These are phyloP conservation scores for Salvelinus sp. DNA, from an alignment of 2,113 vertebrate genomes.

Conservation along the genomic window DNA sequence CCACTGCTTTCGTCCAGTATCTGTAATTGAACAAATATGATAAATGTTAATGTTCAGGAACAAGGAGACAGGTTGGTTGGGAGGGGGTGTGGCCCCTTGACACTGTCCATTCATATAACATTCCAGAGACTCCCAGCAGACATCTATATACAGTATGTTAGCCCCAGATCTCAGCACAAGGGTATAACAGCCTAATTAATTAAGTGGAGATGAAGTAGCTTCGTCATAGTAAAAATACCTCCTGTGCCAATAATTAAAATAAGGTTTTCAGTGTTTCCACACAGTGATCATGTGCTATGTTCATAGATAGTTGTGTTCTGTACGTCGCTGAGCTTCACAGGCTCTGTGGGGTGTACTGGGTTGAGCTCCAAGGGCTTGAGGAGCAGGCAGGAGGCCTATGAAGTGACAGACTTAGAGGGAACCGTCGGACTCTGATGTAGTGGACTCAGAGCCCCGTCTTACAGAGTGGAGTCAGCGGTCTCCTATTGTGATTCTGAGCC, in stretches of 20 bases:
- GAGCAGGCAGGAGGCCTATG: conserved; percentile 46
- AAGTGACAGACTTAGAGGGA: conserved; percentile 22
- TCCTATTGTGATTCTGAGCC: conserved; percentile 41
- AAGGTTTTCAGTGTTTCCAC: background rate
- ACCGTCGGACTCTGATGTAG: conserved; percentile 34
- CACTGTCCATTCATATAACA: background rate
- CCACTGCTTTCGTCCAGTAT: background rate
- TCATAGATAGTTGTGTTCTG: background rate
- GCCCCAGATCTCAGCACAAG: background rate
- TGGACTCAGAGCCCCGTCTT: conserved; percentile 24
- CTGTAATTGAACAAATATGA: too few relatives aligned
- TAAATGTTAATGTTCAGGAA: background rate
- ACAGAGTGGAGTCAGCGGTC: conserved; percentile 26
- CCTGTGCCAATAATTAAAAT: background rate
- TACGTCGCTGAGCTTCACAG: conserved; percentile 14
- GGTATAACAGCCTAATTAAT: background rate
- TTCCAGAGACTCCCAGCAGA: background rate
- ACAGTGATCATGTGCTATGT: background rate
- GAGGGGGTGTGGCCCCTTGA: background rate
- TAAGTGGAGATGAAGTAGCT: too few relatives aligned
- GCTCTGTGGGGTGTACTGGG: conserved; percentile 35
- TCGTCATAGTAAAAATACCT: too few relatives aligned
- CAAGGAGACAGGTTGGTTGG: background rate
- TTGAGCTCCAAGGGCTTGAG: conserved; percentile 21
- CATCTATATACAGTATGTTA: background rate